Percentiles rank a stretch among this genome's conserved stretches.
Conservation (phyloP, 2,888 invertebrate genomes). For the Monochamus alternatus region DNA sequence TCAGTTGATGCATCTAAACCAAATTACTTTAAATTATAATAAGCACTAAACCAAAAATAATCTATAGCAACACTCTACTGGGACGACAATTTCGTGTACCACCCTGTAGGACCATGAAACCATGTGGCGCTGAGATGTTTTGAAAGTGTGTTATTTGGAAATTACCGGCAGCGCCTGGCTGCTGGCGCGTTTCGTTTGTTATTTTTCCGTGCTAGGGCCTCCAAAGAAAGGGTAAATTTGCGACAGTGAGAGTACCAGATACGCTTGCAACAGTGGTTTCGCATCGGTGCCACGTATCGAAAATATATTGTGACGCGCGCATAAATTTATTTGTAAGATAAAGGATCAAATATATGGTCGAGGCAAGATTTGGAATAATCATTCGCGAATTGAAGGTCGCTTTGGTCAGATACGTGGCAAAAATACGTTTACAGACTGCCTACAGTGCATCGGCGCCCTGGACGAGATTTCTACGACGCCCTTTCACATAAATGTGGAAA, state of each 20-base stretch:
- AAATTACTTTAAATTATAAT: too few species aligned
- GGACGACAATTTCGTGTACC: neutral
- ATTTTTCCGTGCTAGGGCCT: neutral
- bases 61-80: too few species aligned
- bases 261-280: neutral
- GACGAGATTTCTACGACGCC: too few species aligned
- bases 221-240: constrained; percentile 8
- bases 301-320: neutral
- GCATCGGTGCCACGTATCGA: neutral
- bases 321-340: neutral
- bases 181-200: constrained; percentile 13
- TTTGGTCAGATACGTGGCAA: too few species aligned
- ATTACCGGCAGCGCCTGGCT: constrained; percentile 10
- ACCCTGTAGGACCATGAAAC: neutral
- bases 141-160: constrained; percentile 30
- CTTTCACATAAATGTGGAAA: too few species aligned
- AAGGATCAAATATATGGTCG: neutral
- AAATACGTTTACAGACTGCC: too few species aligned
- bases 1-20: too few species aligned
- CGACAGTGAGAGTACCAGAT: neutral
- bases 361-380: neutral
- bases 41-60: too few species aligned
- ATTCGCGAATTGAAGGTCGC: too few species aligned
- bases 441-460: too few species aligned
- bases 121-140: constrained; percentile 15